Conservation (phyloP, 2,113 vertebrate species). For the Oryzias curvinotus region DNA sequence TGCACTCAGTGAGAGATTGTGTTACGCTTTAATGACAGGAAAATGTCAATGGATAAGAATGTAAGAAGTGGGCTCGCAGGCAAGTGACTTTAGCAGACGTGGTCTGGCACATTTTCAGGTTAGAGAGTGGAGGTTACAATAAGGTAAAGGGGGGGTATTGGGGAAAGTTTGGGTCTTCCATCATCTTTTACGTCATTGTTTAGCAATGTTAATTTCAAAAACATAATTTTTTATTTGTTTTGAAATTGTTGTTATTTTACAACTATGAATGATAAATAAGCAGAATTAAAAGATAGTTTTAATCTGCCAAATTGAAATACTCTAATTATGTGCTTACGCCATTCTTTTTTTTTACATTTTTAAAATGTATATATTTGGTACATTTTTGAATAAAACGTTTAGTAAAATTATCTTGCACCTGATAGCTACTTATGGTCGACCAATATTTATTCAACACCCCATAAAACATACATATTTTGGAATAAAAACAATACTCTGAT, state of each 20-base stretch:
- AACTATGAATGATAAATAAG: background rate
- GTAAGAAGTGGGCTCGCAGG: slow-evolving; percentile 73
- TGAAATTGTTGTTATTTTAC: background rate
- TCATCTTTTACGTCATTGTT: slow-evolving; percentile 41
- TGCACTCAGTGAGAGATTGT: slow-evolving; percentile 73
- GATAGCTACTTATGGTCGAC: background rate
- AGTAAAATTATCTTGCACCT: background rate
- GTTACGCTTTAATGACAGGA: slow-evolving; percentile 80
- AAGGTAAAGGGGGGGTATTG: slow-evolving; percentile 55
- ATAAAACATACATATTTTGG: no score
- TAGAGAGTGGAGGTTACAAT: slow-evolving; percentile 72
- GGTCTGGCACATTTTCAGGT: slow-evolving; percentile 77
- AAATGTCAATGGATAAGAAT: slow-evolving; percentile 82
- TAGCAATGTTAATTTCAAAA: slow-evolving; percentile 4
- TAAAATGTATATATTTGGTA: no score
- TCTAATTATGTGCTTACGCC: no score
- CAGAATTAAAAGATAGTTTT: background rate
- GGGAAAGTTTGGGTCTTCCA: slow-evolving; percentile 17
- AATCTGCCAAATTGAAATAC: no score
- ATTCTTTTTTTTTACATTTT: no score
- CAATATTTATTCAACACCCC: no score
- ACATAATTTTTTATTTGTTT: no score
- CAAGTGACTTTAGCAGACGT: slow-evolving; percentile 79
- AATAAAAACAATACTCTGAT: slow-evolving; percentile 4
- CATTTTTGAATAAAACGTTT: no score